Conservation (phyloP, 2,888 invertebrate species). For the Neoitamus cyanurus region DNA sequence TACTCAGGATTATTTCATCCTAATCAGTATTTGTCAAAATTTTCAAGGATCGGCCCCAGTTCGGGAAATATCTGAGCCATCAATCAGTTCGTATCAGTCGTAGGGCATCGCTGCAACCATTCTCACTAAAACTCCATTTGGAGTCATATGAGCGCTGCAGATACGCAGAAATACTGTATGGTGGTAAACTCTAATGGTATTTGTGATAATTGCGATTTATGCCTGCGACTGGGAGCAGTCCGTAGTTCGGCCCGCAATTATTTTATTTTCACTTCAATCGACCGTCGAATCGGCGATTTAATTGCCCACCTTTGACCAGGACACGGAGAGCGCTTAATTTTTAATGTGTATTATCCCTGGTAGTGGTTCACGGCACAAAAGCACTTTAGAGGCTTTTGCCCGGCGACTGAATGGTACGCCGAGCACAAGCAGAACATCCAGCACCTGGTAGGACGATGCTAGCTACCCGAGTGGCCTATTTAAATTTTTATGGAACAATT, state of each 20-base stretch:
- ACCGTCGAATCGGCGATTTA: neutral
- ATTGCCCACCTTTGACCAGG: neutral
- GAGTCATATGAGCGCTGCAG: neutral
- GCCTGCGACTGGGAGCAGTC: neutral
- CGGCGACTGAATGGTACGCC: neutral
- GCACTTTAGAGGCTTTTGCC: neutral
- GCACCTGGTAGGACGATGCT: neutral
- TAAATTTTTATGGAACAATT: neutral
- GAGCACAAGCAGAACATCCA: neutral
- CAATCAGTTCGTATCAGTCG: neutral
- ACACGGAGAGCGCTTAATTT: slow-evolving; percentile 5
- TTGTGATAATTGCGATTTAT: neutral
- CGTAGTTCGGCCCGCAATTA: neutral
- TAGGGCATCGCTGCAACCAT: neutral
- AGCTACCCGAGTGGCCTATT: neutral
- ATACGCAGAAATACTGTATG: neutral
- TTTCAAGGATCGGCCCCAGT: neutral
- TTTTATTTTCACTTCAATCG: neutral
- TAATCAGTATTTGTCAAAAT: neutral
- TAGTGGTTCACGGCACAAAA: neutral
- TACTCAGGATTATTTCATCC: neutral
- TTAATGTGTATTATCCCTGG: neutral
- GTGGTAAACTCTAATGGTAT: neutral
- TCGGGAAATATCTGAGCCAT: neutral
- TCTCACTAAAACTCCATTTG: neutral